These are phyloP conservation scores for Drosophila takahashii DNA, from an alignment of 1,140 invertebrate genomes.

Conservation along the genomic window DNA sequence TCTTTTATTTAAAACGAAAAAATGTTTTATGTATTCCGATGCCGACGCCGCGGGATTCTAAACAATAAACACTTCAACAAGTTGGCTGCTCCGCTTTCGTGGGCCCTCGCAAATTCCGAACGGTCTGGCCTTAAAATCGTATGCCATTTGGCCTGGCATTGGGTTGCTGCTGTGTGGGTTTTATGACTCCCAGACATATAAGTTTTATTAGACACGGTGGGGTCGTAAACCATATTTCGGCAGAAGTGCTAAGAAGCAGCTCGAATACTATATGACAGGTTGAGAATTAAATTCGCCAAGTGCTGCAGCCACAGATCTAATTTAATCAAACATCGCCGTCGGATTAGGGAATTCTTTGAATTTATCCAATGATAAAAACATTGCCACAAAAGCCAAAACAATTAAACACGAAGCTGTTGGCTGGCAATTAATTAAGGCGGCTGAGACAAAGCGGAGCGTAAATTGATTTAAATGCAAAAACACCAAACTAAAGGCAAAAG, in stretches of 20 bases:
- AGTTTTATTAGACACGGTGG: conserved; percentile 66
- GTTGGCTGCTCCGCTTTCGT: conserved; percentile 39
- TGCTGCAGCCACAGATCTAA: conserved; percentile 1
- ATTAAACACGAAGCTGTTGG: conserved; percentile 7
- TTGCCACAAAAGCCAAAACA: conserved; percentile 16
- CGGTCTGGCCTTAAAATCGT: conserved; percentile 21
- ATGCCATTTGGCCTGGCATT: conserved; percentile 21
- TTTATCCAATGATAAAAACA: neutral
- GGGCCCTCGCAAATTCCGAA: conserved; percentile 15
- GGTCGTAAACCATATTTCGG: conserved; percentile 56
- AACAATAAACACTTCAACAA: conserved; percentile 74
- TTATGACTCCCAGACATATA: conserved; percentile 52
- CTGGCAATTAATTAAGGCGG: conserved; percentile 33
- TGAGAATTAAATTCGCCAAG: conserved; percentile 10
- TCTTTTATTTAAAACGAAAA: conserved; percentile 32
- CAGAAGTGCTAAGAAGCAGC: conserved; percentile 43
- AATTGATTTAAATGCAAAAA: conserved; percentile 24
- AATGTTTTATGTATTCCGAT: conserved; percentile 60
- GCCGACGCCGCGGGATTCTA: conserved; percentile 40
- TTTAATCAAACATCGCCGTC: conserved; percentile 19
- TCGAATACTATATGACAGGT: conserved; percentile 42
- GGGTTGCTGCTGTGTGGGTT: conserved; percentile 32
- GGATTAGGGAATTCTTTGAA: conserved; percentile 6
- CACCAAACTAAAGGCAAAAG: conserved; percentile 14
- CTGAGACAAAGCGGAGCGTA: conserved; percentile 11